phyloP scores from a whole-genome alignment of 2,113 vertebrate genomes.

The Butorides virescens region DNA sequence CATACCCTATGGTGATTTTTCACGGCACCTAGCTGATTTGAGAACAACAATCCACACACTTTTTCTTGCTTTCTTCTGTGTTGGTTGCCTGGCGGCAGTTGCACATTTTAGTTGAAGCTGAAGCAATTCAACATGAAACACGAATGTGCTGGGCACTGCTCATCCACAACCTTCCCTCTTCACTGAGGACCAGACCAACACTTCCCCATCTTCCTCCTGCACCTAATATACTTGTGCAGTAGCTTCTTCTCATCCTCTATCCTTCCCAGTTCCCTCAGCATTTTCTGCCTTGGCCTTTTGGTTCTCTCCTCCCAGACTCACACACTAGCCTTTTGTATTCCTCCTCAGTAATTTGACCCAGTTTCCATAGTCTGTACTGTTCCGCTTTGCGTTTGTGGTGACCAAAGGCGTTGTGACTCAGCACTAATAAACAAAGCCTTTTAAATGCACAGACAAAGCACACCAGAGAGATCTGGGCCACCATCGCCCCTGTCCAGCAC shows the following conservation, averaged over 20 bases:
- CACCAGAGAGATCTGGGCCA: background rate
- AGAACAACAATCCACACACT: background rate
- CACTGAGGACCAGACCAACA: background rate
- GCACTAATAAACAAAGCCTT: background rate
- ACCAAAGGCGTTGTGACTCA: background rate
- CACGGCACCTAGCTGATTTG: background rate
- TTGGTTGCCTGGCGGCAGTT: background rate
- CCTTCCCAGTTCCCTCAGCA: background rate
- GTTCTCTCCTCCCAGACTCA: background rate
- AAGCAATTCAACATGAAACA: background rate
- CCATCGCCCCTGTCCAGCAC: background rate
- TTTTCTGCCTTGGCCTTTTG: background rate
- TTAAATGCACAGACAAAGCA: background rate
- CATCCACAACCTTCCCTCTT: background rate
- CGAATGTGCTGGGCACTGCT: rapidly evolving
- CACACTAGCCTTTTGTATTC: constrained; percentile 5
- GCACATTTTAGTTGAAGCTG: background rate
- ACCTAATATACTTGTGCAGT: background rate
- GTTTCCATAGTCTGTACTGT: background rate
- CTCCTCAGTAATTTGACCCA: background rate
- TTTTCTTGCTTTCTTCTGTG: background rate
- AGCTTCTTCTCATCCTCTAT: background rate
- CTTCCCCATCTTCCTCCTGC: background rate
- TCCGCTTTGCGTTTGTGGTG: background rate
- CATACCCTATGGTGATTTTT: rapidly evolving